Evolutionary conservation across 2,113 vertebrate genomes (phyloP).

Genomic region (Potamarius usumacintae): DNA sequence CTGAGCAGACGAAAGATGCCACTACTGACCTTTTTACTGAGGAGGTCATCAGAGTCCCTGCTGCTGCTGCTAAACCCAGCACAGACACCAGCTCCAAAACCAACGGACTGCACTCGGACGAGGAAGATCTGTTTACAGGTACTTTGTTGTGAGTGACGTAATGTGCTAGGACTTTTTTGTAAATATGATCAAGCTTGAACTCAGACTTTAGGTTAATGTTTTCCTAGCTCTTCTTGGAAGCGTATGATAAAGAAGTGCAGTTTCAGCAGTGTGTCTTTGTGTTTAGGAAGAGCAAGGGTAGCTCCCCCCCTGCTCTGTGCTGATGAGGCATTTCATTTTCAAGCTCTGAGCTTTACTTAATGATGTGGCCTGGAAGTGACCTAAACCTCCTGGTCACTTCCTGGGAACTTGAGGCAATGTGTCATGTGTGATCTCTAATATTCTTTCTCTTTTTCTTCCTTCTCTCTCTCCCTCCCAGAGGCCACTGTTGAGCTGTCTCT

Average conservation of each 20-base stretch:
- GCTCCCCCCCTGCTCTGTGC: neutral
- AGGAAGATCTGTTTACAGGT: conserved; percentile 89
- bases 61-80: conserved; percentile 31
- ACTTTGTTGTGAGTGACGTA: neutral
- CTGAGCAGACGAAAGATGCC: conserved; percentile 19
- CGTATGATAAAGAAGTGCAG: conserved; percentile 3
- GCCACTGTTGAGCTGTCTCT: conserved; percentile 92
- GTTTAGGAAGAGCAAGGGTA: conserved; percentile 1
- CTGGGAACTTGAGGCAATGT: neutral
- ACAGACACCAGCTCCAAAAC: conserved; percentile 71
- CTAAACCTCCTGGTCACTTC: neutral
- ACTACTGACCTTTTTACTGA: conserved; percentile 65
- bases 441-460: neutral
- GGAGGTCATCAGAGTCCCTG: conserved; percentile 48
- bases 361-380: neutral
- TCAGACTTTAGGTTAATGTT: neutral
- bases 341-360: neutral
- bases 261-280: conserved; percentile 36
- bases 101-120: conserved; percentile 83
- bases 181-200: neutral
- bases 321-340: conserved; percentile 24
- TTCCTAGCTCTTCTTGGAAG: neutral
- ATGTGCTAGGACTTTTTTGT: neutral
- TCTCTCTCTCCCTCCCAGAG: conserved; percentile 69
- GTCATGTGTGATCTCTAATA: neutral